These are phyloP conservation scores for Candidula unifasciata DNA, from an alignment of 2,888 invertebrate genomes.

Conservation along the genomic window DNA sequence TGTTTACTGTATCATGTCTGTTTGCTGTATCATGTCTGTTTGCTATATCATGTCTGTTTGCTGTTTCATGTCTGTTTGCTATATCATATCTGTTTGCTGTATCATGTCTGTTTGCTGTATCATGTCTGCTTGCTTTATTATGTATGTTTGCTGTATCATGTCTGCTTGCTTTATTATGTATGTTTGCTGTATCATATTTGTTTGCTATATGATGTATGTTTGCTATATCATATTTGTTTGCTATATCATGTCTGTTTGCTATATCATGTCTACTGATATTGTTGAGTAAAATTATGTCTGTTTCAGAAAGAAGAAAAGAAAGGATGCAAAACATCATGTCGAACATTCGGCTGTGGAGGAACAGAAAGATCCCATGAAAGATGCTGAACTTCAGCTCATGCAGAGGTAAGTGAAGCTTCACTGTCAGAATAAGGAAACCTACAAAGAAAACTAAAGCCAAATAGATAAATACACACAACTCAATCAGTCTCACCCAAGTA, in stretches of 20 bases:
- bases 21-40: too few relatives aligned
- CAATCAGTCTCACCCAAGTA: too few relatives aligned
- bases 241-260: not conserved
- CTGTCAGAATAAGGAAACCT: too few relatives aligned
- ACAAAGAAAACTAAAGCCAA: too few relatives aligned
- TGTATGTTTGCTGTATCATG: not conserved
- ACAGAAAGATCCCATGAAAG: slow-evolving; percentile 64
- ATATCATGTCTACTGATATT: not conserved
- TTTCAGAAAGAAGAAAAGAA: slow-evolving; percentile 58
- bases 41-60: too few relatives aligned
- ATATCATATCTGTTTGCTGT: too few relatives aligned
- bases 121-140: too few relatives aligned
- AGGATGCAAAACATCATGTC: slow-evolving; percentile 64
- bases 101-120: too few relatives aligned
- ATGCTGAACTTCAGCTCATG: slow-evolving; percentile 74
- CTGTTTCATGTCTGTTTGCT: not conserved
- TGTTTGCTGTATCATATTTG: not conserved
- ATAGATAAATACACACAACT: too few relatives aligned
- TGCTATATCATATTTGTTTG: not conserved
- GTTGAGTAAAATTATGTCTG: too few relatives aligned
- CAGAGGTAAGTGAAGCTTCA: slow-evolving; percentile 63
- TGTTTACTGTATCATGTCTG: too few relatives aligned
- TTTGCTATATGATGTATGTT: not conserved
- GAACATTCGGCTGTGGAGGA: slow-evolving; percentile 62
- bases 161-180: not conserved